Conservation (phyloP, 2,113 vertebrate species). For the Stigmatopora argus region DNA sequence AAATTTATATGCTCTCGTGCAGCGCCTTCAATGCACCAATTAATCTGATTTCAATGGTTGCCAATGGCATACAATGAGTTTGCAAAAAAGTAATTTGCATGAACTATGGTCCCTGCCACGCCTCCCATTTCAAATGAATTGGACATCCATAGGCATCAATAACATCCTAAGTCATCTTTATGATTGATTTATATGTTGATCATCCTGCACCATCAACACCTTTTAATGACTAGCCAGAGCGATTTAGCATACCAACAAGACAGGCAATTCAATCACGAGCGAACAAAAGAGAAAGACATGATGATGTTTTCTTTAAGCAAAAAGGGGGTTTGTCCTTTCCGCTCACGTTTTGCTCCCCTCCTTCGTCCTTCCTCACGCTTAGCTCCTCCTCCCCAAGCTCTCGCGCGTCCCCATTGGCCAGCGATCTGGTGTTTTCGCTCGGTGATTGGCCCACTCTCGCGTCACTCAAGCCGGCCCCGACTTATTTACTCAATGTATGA, state of each 20-base stretch:
- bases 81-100: no score
- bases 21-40: no score
- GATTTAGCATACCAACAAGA: constrained; percentile 11
- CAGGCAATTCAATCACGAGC: constrained; percentile 38
- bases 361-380: constrained; percentile 10
- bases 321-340: constrained; percentile 30
- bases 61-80: no score
- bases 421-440: neutral
- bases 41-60: no score
- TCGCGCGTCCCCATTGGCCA: neutral
- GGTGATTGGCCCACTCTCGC: constrained; percentile 33
- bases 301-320: constrained; percentile 51
- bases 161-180: neutral
- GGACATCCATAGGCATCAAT: no score
- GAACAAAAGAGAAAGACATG: constrained; percentile 58
- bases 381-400: constrained; percentile 19
- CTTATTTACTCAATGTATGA: constrained; percentile 68
- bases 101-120: no score
- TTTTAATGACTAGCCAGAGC: constrained; percentile 3
- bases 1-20: no score
- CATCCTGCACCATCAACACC: neutral
- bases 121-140: no score
- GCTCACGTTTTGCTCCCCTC: constrained; percentile 52
- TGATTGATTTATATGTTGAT: constrained; percentile 19
- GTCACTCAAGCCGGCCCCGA: constrained; percentile 47